phyloP scores from a whole-genome alignment of 2,888 invertebrate genomes.

The Dryococelus australis region DNA sequence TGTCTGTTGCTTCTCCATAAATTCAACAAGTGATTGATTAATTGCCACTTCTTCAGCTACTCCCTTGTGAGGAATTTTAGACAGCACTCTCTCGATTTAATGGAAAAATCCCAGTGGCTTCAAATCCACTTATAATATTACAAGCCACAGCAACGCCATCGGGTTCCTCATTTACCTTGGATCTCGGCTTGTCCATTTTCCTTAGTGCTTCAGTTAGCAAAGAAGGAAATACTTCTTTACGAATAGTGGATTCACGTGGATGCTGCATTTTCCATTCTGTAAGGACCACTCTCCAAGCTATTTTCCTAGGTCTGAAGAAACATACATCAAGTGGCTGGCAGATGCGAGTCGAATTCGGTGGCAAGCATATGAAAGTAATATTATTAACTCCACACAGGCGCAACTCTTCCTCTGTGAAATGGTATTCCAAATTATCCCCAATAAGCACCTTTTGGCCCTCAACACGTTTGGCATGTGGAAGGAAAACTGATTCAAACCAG shows the following conservation, averaged over 20 bases:
- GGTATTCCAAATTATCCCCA: conserved; percentile 53
- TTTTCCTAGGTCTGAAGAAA: background rate
- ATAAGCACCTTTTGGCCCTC: conserved; percentile 50
- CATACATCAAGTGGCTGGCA: background rate
- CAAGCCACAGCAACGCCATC: background rate
- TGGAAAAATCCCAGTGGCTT: background rate
- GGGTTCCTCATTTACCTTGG: background rate
- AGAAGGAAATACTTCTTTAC: conserved; percentile 3
- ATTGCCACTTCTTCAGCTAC: background rate
- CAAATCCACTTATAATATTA: background rate
- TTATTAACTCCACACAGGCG: conserved; percentile 50
- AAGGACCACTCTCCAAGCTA: conserved; percentile 6
- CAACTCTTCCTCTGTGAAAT: conserved; percentile 49
- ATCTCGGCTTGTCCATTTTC: background rate
- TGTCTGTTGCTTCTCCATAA: background rate
- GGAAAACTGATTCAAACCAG: conserved; percentile 51
- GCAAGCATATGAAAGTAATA: conserved; percentile 50
- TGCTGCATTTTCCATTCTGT: conserved; percentile 12
- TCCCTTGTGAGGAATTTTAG: background rate
- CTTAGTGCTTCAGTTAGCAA: background rate
- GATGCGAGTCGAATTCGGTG: background rate
- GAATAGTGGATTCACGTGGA: background rate
- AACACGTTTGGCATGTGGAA: conserved; percentile 47
- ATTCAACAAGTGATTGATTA: background rate
- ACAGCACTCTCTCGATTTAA: conserved; percentile 1